Base-by-base conservation (phyloP, 1,140 invertebrate genomes). In the Leguminivora glycinivorella region DNA sequence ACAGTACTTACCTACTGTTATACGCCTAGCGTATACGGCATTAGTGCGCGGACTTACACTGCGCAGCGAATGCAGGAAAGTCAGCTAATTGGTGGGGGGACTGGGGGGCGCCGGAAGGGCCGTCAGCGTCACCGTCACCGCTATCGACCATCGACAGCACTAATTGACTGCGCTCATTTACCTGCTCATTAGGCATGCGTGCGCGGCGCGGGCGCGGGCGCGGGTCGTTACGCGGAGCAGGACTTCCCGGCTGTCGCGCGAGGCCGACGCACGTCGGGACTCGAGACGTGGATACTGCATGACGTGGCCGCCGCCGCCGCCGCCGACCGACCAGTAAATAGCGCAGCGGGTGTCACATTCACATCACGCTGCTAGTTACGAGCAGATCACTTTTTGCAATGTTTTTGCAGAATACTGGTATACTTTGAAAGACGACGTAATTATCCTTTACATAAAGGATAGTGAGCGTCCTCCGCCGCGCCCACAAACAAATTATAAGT, bases 101-200 rank as follows among this genome's bases (percentile, higher is more conserved):
- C 17, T 14, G 14, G 17, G 5, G 5, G 40, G 6, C 19, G 17
- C 17, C 47, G 47, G 47, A 52, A 52, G 47, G n/a, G 47, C 47
- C 47, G 47, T 52, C 47, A 38, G 34, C 10, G 10, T 38, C 5
- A 43, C 40, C 10, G 10, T 38, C 5, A 43, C 40, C 19, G 47
- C 47, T 52, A 52, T 52, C 47, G 47, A 19, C 17, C 6, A 52
- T 52, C 47, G 19, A 19, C 19, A 19, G 19, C 47, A 52, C 47
- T 52, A 52, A 52, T 52, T 52, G 47, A 52, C 47, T 52, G 47
- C 47, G 47, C 47, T 52, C 47, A 52, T 52, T 52, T 52, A 52
- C 17, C 47, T 52, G 47, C 47, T 52, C 47, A 52, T 52, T 52
- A 52, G 47, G 47, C 47, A 52, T 52, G 47, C 47, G 47, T 52